Evolutionary conservation across 2,888 invertebrate species (phyloP), one percentile per base, ranked within the genome.

Genomic region (Marasmarcha lunaedactyla): DNA sequence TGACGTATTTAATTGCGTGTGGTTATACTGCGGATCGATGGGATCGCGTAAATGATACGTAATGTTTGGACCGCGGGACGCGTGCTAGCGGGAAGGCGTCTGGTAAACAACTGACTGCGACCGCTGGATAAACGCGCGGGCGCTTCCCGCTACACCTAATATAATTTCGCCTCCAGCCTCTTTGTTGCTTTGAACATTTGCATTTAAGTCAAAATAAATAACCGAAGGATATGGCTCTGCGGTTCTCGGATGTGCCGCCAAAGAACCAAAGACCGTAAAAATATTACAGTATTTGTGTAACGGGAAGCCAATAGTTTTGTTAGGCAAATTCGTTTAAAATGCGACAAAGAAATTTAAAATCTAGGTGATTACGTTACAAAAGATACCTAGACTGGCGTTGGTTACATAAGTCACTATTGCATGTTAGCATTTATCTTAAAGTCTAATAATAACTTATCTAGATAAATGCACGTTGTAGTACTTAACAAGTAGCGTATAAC

Each of bases 81-180:
- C 71, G 71, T 67, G 57, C 59, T 54, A 42, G 61, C 55, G 62
- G 62, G 46, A 45, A 50, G 68, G 52, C 69, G 70, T 51, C 66
- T 55, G 46, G 42, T 49, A 54, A 59, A 51, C 64, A 60, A 74
- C 77, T 74, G 71, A 51, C 71, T 68, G 46, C 46, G 33, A 30
- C 14, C 38, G 11, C 11, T n/a, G n/a, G n/a, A n/a, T n/a, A 26
- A 2, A 20, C 7, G 20, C 36, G 35, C 36, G 36, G 15, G 36
- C 33, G 33, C 36, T 12, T 11, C 51, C 58, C 57, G 57, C 58
- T 53, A 59, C 59, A 59, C 62, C 61, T 62, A 56, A 62, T 60
- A 62, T 55, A 56, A 60, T 63, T 66, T 62, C 60, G 67, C 66
- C 63, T 66, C 61, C 52, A 46, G 30, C 30, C 9, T 30, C 30